Evolutionary conservation across 2,113 vertebrate genomes (phyloP).

Genomic region (Mus pahari): DNA sequence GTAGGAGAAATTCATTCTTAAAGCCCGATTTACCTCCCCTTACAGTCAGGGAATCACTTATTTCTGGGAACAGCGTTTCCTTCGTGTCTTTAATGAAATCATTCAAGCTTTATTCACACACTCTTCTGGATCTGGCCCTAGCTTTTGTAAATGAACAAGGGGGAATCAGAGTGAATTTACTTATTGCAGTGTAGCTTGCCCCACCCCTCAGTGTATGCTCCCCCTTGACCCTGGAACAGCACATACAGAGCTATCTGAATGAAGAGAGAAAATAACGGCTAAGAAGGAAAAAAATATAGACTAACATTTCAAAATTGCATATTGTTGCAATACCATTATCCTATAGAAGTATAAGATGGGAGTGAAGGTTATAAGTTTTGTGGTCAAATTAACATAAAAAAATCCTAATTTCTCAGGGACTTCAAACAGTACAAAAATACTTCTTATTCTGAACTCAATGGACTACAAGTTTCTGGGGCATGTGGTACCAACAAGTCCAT

Average conservation of each 20-base stretch:
- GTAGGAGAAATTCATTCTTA: neutral
- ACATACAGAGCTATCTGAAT: neutral
- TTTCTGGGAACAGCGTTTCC: neutral
- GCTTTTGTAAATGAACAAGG: constrained; percentile 8
- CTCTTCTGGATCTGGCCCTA: neutral
- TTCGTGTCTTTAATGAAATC: neutral
- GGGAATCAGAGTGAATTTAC: neutral
- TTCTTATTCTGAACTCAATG: neutral
- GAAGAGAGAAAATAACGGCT: neutral
- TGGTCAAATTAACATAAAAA: neutral
- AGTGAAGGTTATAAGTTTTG: neutral
- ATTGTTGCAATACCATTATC: neutral
- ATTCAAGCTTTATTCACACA: neutral
- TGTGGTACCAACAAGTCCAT: neutral
- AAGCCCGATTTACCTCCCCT: neutral
- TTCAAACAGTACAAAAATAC: neutral
- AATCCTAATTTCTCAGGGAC: neutral
- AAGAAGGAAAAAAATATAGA: neutral
- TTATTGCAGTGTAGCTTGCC: neutral
- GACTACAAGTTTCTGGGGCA: neutral
- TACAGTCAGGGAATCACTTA: neutral
- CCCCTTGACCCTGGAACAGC: neutral
- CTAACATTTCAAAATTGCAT: neutral
- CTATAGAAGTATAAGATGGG: neutral
- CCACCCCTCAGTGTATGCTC: neutral